Conservation (phyloP, 2,113 vertebrate species). For the Egretta garzetta region DNA sequence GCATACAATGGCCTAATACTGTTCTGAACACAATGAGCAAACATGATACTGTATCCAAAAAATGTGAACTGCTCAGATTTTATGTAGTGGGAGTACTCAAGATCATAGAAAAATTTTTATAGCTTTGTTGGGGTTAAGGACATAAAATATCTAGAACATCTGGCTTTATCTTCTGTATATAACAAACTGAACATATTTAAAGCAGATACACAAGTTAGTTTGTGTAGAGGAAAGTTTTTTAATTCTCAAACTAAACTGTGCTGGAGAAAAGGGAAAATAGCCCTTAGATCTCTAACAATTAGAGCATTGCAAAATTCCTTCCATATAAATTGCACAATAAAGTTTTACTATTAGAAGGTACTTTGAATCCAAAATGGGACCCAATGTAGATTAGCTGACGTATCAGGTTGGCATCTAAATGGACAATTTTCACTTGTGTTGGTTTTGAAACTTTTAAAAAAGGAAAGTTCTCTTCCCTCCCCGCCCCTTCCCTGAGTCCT, state of each 20-base stretch:
- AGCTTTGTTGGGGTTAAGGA: not conserved
- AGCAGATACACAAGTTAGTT: not conserved
- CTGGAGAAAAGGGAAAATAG: not conserved
- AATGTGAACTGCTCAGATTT: not conserved
- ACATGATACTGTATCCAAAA: not conserved
- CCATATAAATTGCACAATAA: not conserved
- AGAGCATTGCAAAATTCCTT: not conserved
- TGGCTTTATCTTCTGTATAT: constrained; percentile 12
- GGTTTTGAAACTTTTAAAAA: not conserved
- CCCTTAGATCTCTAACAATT: not conserved
- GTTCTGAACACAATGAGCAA: not conserved
- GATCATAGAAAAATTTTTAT: not conserved
- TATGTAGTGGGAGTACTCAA: not conserved
- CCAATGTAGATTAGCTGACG: not conserved
- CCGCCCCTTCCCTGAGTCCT: not conserved
- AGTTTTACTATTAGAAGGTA: not conserved
- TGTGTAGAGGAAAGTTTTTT: not conserved
- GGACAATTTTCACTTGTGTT: not conserved
- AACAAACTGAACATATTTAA: not conserved
- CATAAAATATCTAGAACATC: constrained; percentile 6
- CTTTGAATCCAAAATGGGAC: not conserved
- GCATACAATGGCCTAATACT: not conserved
- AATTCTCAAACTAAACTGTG: not conserved
- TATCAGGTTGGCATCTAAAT: not conserved
- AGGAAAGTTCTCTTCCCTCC: not conserved